Conservation (phyloP, 2,888 invertebrate genomes). For the Chalcosyrphus nemorum region DNA sequence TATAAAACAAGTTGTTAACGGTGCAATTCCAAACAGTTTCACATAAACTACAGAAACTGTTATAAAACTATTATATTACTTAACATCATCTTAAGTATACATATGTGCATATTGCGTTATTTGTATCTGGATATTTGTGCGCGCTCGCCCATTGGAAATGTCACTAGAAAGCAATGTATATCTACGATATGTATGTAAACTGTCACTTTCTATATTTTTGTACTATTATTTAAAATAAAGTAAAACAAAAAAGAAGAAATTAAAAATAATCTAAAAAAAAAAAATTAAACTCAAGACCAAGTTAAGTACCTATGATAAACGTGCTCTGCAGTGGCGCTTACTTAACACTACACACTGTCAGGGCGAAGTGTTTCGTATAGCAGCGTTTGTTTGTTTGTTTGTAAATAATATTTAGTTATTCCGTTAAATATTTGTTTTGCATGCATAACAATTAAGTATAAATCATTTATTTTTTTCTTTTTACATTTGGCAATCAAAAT, state of each 20-base stretch:
- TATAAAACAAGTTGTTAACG: constrained; percentile 37
- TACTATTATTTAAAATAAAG: constrained; percentile 46
- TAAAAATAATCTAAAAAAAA: neutral
- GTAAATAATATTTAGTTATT: constrained; percentile 62
- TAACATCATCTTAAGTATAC: neutral
- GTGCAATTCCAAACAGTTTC: constrained; percentile 49
- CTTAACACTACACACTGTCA: neutral
- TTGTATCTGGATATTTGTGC: constrained; percentile 17
- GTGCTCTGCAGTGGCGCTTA: neutral
- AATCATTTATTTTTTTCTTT: constrained; percentile 17
- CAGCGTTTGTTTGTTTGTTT: constrained; percentile 60
- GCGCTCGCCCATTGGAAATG: constrained; percentile 34
- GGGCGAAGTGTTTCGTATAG: constrained; percentile 43
- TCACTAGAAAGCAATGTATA: constrained; percentile 41
- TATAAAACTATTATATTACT: neutral
- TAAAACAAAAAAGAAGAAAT: neutral
- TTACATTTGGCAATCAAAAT: constrained; percentile 52
- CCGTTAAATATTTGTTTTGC: constrained; percentile 58
- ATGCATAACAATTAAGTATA: constrained; percentile 56
- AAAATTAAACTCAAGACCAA: constrained; percentile 48
- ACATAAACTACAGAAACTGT: constrained; percentile 37
- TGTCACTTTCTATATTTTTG: constrained; percentile 64
- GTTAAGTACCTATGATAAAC: constrained; percentile 27
- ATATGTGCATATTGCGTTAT: constrained; percentile 24
- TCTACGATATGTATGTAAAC: constrained; percentile 33